Conservation (phyloP, 2,888 invertebrate genomes). For the Chrysodeixis includens region DNA sequence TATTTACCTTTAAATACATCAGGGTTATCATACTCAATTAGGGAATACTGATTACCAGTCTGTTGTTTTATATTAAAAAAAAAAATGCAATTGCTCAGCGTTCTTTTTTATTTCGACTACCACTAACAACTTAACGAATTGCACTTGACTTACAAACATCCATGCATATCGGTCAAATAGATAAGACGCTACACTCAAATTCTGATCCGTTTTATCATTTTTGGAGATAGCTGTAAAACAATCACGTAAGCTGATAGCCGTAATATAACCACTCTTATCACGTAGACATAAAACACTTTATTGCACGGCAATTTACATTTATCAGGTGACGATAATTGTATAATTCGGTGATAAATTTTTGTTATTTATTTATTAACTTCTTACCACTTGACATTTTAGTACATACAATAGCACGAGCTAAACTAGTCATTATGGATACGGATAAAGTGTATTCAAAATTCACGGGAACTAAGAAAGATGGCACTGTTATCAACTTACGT, state of each 20-base stretch:
- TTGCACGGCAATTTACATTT: neutral
- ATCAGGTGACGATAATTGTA: neutral
- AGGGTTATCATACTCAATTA: too few relatives aligned
- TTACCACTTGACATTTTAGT: neutral
- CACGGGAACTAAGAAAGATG: slow-evolving; percentile 32
- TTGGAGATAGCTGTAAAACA: neutral
- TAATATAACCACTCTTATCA: slow-evolving; percentile 2
- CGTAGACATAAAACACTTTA: neutral
- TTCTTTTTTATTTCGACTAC: too few relatives aligned
- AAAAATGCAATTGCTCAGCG: too few relatives aligned
- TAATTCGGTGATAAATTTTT: neutral
- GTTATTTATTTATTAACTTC: neutral
- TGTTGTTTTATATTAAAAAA: too few relatives aligned
- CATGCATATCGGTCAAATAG: neutral
- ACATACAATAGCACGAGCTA: neutral
- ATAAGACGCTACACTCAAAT: neutral
- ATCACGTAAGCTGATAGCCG: neutral
- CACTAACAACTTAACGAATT: too few relatives aligned
- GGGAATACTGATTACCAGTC: too few relatives aligned
- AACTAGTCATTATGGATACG: neutral
- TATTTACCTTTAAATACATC: too few relatives aligned
- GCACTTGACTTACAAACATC: too few relatives aligned
- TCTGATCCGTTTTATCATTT: neutral
- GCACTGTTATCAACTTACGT: slow-evolving; percentile 40
- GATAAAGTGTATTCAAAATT: slow-evolving; percentile 49